phyloP scores from a whole-genome alignment of 2,888 invertebrate species.

The Prosopocoilus inquinatus region DNA sequence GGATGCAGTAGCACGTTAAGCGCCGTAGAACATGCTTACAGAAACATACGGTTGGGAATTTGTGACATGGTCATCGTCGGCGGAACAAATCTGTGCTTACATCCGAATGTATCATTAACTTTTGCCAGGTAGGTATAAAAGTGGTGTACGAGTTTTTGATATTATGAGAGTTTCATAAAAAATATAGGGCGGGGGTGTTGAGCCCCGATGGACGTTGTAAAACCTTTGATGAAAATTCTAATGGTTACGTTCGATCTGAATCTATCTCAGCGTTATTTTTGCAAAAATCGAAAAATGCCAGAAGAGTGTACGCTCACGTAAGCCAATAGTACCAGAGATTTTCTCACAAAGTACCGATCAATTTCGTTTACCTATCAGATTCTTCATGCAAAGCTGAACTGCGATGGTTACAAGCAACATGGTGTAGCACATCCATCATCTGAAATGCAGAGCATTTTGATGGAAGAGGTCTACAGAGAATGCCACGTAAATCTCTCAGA shows the following conservation, averaged over 20 bases:
- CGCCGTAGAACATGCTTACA: conserved; percentile 80
- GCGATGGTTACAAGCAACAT: conserved; percentile 47
- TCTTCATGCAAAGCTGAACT: conserved; percentile 42
- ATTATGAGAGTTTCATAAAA: background rate
- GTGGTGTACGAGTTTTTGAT: no score
- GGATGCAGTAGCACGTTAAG: conserved; percentile 93
- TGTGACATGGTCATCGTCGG: conserved; percentile 90
- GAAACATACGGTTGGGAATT: conserved; percentile 71
- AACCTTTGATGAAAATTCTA: conserved; percentile 81
- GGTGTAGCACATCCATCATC: conserved; percentile 47
- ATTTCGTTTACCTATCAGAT: no score
- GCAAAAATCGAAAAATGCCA: conserved; percentile 61
- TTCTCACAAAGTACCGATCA: conserved; percentile 54
- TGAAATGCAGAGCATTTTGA: conserved; percentile 59
- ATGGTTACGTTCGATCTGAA: conserved; percentile 84
- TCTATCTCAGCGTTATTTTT: conserved; percentile 68
- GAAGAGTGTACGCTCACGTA: conserved; percentile 53
- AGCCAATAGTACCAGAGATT: conserved; percentile 61
- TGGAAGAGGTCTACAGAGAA: conserved; percentile 65
- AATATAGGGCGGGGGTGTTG: conserved; percentile 62
- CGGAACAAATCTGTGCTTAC: conserved; percentile 82
- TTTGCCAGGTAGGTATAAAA: conserved; percentile 59
- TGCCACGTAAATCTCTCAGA: conserved; percentile 67
- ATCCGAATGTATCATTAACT: conserved; percentile 85
- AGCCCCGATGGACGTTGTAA: conserved; percentile 85